Evolutionary conservation across 1,140 invertebrate genomes (phyloP), one percentile per base, ranked within the genome.

Genomic region (Calephelis nemesis): DNA sequence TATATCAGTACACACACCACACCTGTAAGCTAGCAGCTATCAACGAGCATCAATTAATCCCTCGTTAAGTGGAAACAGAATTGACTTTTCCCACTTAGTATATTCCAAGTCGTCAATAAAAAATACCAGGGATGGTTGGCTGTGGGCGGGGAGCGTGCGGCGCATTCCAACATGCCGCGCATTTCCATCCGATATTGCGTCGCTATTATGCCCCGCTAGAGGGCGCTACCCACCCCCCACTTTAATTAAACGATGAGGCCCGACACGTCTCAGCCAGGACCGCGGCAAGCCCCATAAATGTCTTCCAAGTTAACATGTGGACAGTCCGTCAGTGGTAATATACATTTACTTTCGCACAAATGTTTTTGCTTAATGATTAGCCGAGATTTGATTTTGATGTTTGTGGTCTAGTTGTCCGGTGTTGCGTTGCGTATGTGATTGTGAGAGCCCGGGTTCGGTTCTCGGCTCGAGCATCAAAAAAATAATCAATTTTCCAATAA

Each of bases 131-230:
- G 86, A 91, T 91, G 81, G 84, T 85, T 89, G 80, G 79, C 85
- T 79, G 85, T 88, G 79, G 81, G 76, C 83, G 82, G 86, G 85
- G 86, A 69, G 85, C 78, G 84, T 81, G 84, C 81, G 86, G 85
- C 87, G 83, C 86, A 90, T 91, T 91, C 89, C 89, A 85, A 89
- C 87, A 90, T 91, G 87, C 89, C 89, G 84, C 84, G 87, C 89
- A 91, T 91, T 91, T 91, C 86, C 85, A 90, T 90, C 87, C 87
- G 87, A 91, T 91, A 91, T 91, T 91, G 89, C 87, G 87, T 86
- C 83, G 86, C 86, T 85, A 91, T 91, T 89, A 90, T 91, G 83
- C 87, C 85, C 78, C 84, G 81, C 82, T 85, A 82, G 76, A 72
- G 67, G 65, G 74, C 81, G 74, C 78, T 68, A 75, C 76, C 74